A percentile compares a stretch with the other conserved stretches of the same genome.
Evolutionary conservation across 2,888 invertebrate genomes (phyloP).

Genomic region (Cephus runcator): DNA sequence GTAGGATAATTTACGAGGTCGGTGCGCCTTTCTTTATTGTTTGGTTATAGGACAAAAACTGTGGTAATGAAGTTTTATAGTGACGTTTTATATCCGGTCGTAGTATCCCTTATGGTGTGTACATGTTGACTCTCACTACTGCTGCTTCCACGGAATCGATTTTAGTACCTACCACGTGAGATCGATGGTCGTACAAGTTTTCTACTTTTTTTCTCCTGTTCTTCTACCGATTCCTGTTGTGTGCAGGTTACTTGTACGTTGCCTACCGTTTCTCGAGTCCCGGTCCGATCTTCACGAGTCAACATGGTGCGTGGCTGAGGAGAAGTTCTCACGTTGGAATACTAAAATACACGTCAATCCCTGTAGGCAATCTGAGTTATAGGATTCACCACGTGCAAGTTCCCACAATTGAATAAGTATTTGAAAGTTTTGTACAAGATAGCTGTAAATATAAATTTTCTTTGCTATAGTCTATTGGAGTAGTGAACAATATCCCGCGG

Average conservation of each 20-base stretch:
- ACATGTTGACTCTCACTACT: not conserved
- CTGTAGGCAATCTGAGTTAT: not conserved
- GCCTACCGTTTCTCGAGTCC: not conserved
- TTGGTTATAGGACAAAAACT: not conserved
- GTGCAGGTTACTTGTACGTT: not conserved
- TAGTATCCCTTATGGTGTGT: not conserved
- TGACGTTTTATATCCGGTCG: not conserved
- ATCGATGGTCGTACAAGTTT: not conserved
- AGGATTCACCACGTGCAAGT: not conserved
- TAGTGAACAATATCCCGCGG: not conserved
- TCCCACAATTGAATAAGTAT: not conserved
- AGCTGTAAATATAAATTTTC: not conserved
- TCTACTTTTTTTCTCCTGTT: not conserved
- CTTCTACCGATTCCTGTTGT: not conserved
- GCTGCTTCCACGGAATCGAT: not conserved
- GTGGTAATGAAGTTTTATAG: not conserved
- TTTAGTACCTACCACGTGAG: not conserved
- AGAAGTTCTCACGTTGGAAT: not conserved
- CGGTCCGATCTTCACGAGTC: not conserved
- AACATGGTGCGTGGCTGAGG: not conserved
- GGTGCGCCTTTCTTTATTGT: not conserved
- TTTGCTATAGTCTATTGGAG: not conserved
- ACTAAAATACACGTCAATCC: not conserved
- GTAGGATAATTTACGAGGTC: slow-evolving; percentile 42
- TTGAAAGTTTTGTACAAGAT: not conserved